Base-by-base conservation (phyloP, 2,888 invertebrate species). In the Pogonocherus hispidulus region DNA sequence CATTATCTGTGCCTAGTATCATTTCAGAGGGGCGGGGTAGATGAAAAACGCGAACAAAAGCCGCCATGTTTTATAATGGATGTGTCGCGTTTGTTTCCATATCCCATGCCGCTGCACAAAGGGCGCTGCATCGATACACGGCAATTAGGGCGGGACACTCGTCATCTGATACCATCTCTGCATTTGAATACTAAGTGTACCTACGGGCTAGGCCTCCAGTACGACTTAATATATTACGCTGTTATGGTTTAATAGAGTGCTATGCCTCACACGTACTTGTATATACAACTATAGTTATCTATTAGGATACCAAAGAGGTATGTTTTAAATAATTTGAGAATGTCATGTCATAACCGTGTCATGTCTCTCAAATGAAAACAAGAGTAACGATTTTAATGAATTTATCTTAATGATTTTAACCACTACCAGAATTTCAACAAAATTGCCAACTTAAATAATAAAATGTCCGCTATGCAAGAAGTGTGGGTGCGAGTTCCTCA, bases 121-220 rank as follows among this genome's bases (percentile, higher is more conserved):
- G 81, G 82, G 82, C 79, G 80, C 76, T 80, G 82, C 81, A 83
- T 81, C 83, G 84, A 84, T 83, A 83, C 83, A 83, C 78, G 75
- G 82, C 81, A 81, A 84, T 84, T 84, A 84, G 83, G 84, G 84
- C 84, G 84, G 83, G 77, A 72, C 82, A 77, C 74, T 79, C 82
- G 83, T 80, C 81, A 82, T 80, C 75, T 75, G 84, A 84, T 84
- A 84, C 82, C 83, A 84, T 84, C 84, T 81, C 76, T 73, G 75
- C 77, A 81, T 82, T 81, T 82, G 81, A 82, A 82, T 82, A 82
- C 82, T 82, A 82, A 82, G 81, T 81, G 80, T 77, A 77, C 78
- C 78, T 77, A 78, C 62, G 73, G 73, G 78, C 78, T 75, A 63
- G 74, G 67, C 71, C 67, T 35, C 37, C 44, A 55, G 44, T 70